Evolutionary conservation across 2,888 invertebrate species (phyloP).

Genomic region (Gymnosoma rotundatum): DNA sequence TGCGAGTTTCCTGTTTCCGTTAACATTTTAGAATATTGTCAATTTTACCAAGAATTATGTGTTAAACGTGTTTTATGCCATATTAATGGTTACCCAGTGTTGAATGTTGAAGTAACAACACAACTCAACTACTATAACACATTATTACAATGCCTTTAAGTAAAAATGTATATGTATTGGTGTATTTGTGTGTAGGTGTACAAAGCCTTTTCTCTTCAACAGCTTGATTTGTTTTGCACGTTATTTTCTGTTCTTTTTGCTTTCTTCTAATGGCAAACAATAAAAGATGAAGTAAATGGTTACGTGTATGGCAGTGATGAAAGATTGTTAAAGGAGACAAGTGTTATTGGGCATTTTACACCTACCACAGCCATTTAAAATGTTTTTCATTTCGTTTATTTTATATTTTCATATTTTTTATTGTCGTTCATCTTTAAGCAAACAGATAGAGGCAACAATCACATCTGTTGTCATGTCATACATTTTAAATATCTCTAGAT

Average conservation of each 20-base stretch:
- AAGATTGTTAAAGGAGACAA: constrained; percentile 20
- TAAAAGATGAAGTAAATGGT: constrained; percentile 26
- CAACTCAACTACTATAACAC: constrained; percentile 13
- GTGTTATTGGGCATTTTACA: constrained; percentile 26
- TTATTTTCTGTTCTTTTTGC: background rate
- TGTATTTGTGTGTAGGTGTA: background rate
- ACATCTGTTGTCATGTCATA: constrained; percentile 61
- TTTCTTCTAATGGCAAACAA: background rate
- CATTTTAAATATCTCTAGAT: constrained; percentile 44
- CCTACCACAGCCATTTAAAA: constrained; percentile 22
- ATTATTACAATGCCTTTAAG: constrained; percentile 36
- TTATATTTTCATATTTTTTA: constrained; percentile 8
- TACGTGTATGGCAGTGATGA: constrained; percentile 17
- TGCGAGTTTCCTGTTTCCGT: constrained; percentile 71
- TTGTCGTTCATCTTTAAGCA: constrained; percentile 38
- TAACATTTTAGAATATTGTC: constrained; percentile 74
- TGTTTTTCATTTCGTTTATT: constrained; percentile 13
- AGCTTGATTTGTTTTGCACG: background rate
- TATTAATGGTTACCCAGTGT: constrained; percentile 71
- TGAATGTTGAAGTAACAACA: constrained; percentile 49
- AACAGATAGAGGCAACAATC: constrained; percentile 32
- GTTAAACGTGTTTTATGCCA: constrained; percentile 73
- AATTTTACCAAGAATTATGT: constrained; percentile 73
- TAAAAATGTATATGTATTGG: constrained; percentile 20
- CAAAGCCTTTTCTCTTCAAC: constrained; percentile 15